These are phyloP conservation scores for Xiphophorus maculatus DNA, from an alignment of 2,113 vertebrate genomes.

Conservation along the genomic window DNA sequence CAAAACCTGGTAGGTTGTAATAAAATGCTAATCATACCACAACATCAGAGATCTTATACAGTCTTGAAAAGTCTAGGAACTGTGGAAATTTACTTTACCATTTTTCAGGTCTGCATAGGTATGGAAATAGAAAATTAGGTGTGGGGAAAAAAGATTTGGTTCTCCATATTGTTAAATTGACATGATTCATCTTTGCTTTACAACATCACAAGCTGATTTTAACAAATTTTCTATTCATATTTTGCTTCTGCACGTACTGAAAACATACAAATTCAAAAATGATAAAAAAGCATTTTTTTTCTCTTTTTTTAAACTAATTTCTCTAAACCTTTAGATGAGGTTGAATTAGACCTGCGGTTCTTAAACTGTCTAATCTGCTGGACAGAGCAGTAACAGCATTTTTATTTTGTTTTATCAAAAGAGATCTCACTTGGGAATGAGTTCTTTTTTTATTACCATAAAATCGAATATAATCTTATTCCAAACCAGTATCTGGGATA, in stretches of 20 bases:
- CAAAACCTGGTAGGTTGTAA: slow-evolving; percentile 84
- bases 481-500: neutral
- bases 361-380: neutral
- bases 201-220: too few relatives aligned
- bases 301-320: too few relatives aligned
- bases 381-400: neutral
- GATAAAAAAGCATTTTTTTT: too few relatives aligned
- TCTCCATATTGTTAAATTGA: neutral
- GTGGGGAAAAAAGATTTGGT: too few relatives aligned
- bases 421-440: too few relatives aligned
- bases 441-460: neutral
- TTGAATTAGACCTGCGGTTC: neutral
- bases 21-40: too few relatives aligned
- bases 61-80: neutral
- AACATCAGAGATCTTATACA: neutral
- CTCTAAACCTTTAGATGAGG: neutral
- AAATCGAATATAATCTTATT: neutral
- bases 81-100: too few relatives aligned
- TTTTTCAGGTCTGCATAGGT: too few relatives aligned
- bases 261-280: too few relatives aligned
- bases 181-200: neutral
- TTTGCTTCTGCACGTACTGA: too few relatives aligned
- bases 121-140: too few relatives aligned
- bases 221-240: too few relatives aligned
- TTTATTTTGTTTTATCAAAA: neutral